Base-by-base conservation (phyloP, 2,113 vertebrate species). In the Callaeas wilsoni region DNA sequence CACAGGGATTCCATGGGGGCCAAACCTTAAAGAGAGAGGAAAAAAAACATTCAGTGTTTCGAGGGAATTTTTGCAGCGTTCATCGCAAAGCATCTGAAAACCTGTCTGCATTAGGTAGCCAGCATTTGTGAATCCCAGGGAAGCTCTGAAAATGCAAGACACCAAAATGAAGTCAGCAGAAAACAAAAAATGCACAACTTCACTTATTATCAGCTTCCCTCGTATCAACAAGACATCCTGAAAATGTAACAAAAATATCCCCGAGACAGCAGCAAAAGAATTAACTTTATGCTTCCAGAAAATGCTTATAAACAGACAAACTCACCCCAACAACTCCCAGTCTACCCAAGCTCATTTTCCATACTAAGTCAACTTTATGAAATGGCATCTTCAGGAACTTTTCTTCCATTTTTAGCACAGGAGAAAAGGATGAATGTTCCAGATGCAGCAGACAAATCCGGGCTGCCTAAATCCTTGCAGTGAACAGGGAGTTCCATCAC, bases 1-100 rank as follows among this genome's bases (percentile, higher is more conserved):
- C 98, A 99, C 98, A 93, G 99, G 99, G 95, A 99, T 99, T 86
- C 99, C 99, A 81, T 99, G 99, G 33, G 99, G 99, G 96, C 99
- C 99, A 86, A 99, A 99, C 98, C 99, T 99, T 96, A 83, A 96
- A 90, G 75, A 97, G 80, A 96, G 30, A 81, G 27, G 68, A 50
- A 92, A 89, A 14, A 6, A 62, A 94, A 52, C 79, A 26, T 23
- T 92, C 93, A 87, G 25, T 6, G 26, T 84, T 87, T 88, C 33
- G 27, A 67, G 67, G 41, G 15, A 60, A n/a, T 6, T 82, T 44
- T 56, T 7, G 17, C 30, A 20, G 78, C 3, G 6, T 63, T 89
- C 27, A 12, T 41, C 56, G 53, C 80, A 53, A 62, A 83, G 49
- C 32, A 16, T 68, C 64, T 49, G 32, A 69, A 75, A 78, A 35